Base-by-base conservation (phyloP, 2,113 vertebrate genomes). In the Zeus faber region DNA sequence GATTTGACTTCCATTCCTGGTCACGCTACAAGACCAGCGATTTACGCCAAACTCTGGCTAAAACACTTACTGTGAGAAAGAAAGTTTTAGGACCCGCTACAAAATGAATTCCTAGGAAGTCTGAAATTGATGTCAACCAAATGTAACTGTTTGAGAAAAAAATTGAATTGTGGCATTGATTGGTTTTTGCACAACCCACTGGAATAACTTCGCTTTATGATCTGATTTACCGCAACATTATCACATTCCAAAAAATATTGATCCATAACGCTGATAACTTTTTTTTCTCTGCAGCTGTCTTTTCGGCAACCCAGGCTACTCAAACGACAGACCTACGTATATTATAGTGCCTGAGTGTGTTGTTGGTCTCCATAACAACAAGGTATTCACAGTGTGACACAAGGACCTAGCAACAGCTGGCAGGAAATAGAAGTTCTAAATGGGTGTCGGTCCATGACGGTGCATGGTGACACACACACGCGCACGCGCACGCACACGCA, bases 321-420 rank as follows among this genome's bases (percentile, higher is more conserved):
- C 49, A 14, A 54, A 44, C 41, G 21, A 44, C 10, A 44, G 18
- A 44, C 20, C 1, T 37, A 26, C 45, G 20, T 44, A 68, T 62
- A 4, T 54, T 41, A 74, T 59, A 26, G 2, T 29, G 57, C 72
- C 80, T 80, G 71, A 70, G 77, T 65, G 21, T 49, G 60, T 48
- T 21, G 67, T 72, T 23, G 35, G 41, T 68, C 39, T 62, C 31
- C 18, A 13, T 64, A 39, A 44, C 44, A 22, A 53, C 40, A 54
- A 48, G 46, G 44, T 6, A 14, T 67, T 78, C 72, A 79, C 58
- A 70, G 74, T 68, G 57, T 72, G 65, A 80, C 55, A 40, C 13
- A 62, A 65, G 56, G 47, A 47, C 52, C 35, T 51, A 35, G 31
- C 9, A 48, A 62, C 67, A 17, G 51, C 48, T 53, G 31, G 66